Evolutionary conservation across 2,797 vertebrate genomes (phyloP), one percentile per base, ranked within the genome.

Genomic region (Dipus sagitta): DNA sequence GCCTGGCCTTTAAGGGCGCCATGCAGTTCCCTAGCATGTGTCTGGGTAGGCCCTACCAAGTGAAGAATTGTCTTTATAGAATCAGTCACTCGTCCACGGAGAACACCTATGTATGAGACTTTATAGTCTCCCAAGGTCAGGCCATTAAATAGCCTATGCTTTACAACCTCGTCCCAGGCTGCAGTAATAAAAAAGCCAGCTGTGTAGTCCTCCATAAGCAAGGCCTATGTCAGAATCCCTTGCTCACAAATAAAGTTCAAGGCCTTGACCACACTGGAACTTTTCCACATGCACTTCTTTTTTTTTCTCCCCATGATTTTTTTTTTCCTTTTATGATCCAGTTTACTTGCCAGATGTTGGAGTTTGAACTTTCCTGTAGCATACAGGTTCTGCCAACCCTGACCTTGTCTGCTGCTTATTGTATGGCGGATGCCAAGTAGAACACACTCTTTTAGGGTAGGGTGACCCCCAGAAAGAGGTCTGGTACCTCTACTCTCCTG

Each of bases 221-320:
- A 88, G 79, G 71, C 86, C 88, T 92, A 94, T 90, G 90, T 94
- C 92, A 94, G 79, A 94, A 95, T 12, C 9, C 60, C 60, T 84
- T 91, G 82, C 75, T 95, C 54, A 80, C 86, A 79, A 72, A 83
- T 64, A 20, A 71, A 90, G 83, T 90, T 90, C 64, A 93, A 90
- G 80, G 85, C 88, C 87, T 92, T 85, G 90, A 87, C 70, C 42
- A 68, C 17, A 30, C 10, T 38, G 83, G 65, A 89, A 75, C 52
- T 79, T 84, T 80, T 92, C 84, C 89, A 82, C 65, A 30, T 81
- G 87, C 15, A 23, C 65, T 81, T 74, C 79, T 60, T 89, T 74
- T 82, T 89, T 87, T n/a, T 4, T 20, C 67, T 70, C 54, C 30
- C 32, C 20, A 14, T 65, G 62, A 81, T 75, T 92, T 84, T 54